Evolutionary conservation across 1,140 invertebrate genomes (phyloP), one percentile per base, ranked within the genome.

Genomic region (Colletes gigas): DNA sequence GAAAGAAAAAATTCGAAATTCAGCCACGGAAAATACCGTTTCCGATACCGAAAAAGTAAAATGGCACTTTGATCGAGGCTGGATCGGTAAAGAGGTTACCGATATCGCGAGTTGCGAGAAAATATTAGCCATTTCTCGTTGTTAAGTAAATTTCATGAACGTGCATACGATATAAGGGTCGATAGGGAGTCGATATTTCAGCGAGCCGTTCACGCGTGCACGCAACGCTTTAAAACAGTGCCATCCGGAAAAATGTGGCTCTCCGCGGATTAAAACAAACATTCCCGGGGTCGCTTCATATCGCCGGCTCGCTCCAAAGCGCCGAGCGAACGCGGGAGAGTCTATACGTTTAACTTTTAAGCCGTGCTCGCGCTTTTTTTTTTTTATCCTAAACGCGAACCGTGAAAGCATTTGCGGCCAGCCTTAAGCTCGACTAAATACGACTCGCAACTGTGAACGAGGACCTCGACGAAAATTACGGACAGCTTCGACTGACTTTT

Each of bases 181-280:
- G 41, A 68, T 59, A 6, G 19, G 8, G 19, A 59, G 21, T 41
- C 54, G 14, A 77, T 77, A 77, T 69, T 69, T 69, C 74, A 50
- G 19, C 52, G 41, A 59, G 8, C 21, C 6, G 19, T 12, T 50
- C n/a, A 17, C 19, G 7, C 14, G 6, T 12, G 9, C n/a, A 10
- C 70, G 41, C 30, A 14, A 47, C 70, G 19, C n/a, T 72, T 72
- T 19, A 47, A 72, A 62, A 60, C 41, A 21, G 41, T 9, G 44
- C 12, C 19, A 12, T 7, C 47, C n/a, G n/a, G 21, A 66, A 44
- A 66, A 41, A 47, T 50, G 39, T 59, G 19, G 52, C 1, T 57
- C 68, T 30, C 19, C 0, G 41, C 39, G 50, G 63, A 68, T 76
- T 68, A 21, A 76, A 68, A 57, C 65, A 57, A 76, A 68, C 41